A percentile compares a stretch with the other conserved stretches of the same genome.
Conservation (phyloP, 1,140 invertebrate genomes). For the Aphaenogaster floridana region DNA sequence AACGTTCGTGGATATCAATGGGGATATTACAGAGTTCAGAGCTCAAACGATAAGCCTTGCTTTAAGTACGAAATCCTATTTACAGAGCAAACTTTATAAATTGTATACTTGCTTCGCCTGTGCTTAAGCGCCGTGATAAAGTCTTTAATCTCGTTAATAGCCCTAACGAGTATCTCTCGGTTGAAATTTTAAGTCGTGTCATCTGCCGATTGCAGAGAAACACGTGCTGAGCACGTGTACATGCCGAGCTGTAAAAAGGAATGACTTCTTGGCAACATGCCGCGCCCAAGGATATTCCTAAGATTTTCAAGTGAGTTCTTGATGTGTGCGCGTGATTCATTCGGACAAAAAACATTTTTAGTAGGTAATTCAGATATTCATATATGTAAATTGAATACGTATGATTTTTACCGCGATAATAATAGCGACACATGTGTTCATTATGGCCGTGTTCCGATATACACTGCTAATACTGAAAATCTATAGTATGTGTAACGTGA, state of each 20-base stretch:
- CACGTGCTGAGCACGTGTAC: constrained; percentile 70
- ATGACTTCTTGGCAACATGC: constrained; percentile 45
- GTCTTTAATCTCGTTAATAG: constrained; percentile 58
- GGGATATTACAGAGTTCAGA: not conserved
- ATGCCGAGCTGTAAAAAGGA: constrained; percentile 47
- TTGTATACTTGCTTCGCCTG: not conserved
- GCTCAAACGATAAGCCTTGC: not conserved
- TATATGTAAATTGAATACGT: not conserved
- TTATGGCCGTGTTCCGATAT: too few species aligned
- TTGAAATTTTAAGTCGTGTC: constrained; percentile 55
- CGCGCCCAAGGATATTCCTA: constrained; percentile 15
- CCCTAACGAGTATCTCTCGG: constrained; percentile 43
- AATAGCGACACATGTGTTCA: not conserved
- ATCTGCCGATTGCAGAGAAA: constrained; percentile 43
- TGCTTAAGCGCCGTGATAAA: not conserved
- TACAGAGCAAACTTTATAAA: not conserved
- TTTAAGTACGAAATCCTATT: constrained; percentile 23
- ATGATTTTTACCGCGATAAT: not conserved
- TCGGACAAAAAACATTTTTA: not conserved
- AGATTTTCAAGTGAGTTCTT: constrained; percentile 27
- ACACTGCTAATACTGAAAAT: too few species aligned
- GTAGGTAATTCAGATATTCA: not conserved
- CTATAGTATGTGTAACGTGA: too few species aligned
- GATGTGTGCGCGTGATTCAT: not conserved
- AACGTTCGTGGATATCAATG: not conserved